A percentile compares a stretch with the other conserved stretches of the same genome.
Conservation (phyloP, 2,888 invertebrate genomes). For the Lymantria dispar region DNA sequence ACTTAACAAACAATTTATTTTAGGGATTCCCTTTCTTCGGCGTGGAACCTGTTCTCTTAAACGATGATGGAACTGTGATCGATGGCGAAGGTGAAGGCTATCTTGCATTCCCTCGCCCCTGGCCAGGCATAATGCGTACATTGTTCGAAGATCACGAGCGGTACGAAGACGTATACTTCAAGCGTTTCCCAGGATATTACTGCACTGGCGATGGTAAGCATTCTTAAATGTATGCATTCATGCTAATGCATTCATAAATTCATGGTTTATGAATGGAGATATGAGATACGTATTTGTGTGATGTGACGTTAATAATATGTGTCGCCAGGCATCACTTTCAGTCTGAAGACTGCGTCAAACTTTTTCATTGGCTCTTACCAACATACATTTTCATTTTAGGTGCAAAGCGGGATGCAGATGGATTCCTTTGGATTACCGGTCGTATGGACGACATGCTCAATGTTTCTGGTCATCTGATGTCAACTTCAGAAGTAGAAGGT, state of each 20-base stretch:
- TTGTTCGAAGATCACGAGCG: constrained; percentile 95
- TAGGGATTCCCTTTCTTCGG: constrained; percentile 99
- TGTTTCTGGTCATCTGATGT: constrained; percentile 98
- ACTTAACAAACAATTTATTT: not conserved
- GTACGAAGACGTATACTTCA: constrained; percentile 96
- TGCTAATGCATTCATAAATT: too few relatives aligned
- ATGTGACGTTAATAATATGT: not conserved
- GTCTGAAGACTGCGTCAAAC: too few relatives aligned
- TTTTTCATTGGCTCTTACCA: too few relatives aligned
- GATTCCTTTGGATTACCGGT: constrained; percentile 98
- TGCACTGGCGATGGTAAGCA: constrained; percentile 97
- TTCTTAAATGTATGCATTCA: too few relatives aligned
- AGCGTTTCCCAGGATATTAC: constrained; percentile 97
- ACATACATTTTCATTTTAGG: constrained; percentile 86
- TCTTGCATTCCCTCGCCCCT: constrained; percentile 95
- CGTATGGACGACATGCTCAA: constrained; percentile 99
- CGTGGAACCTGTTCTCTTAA: constrained; percentile 92
- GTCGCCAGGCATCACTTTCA: too few relatives aligned
- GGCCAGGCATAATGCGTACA: constrained; percentile 99
- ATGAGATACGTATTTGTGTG: too few relatives aligned
- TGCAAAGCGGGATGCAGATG: constrained; percentile 94
- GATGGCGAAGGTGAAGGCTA: constrained; percentile 96
- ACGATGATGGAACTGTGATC: constrained; percentile 93
- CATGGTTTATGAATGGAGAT: too few relatives aligned
- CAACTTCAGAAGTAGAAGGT: constrained; percentile 96